Base-by-base conservation (phyloP, 2,888 invertebrate species). In the Lochmaea capreae region DNA sequence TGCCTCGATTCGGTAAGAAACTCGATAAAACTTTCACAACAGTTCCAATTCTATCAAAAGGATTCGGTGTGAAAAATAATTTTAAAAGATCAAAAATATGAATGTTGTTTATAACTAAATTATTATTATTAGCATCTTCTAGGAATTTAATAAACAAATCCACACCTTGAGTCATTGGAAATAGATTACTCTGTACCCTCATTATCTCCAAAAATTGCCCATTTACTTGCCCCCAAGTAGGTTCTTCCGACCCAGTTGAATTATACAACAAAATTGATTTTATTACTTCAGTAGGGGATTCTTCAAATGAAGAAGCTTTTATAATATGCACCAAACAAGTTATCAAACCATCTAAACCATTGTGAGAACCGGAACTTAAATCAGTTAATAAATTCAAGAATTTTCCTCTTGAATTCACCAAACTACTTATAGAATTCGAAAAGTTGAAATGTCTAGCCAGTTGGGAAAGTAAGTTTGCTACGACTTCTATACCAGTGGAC, bases 331-430 rank as follows among this genome's bases (percentile, higher is more conserved):
- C 67, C 12, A 72, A 43, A 4, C 73, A 46, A 2, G 72, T 75
- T 11, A 74, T 46, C 16, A 74, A 22, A 1, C 77, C 77, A 66
- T 77, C 77, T 3, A 77, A 18, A 10, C 74, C 74, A 11, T 76
- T 59, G 8, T 75, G 46, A 1, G 77, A 75, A 8, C 75, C 74
- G 3, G 59, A 22, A 54, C 75, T 76, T 3, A 67, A 58, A 12
- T 72, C 42, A 5, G 5, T n/a, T 9, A 75, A 33, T 11, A 76
- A n/a, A 11, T 65, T 16, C 14, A 73, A 18, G 1, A 52, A 52
- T 6, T 62, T 76, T 10, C 75, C 77, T 16, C 71, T 66, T 0
- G 71, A 69, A 11, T 12, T 43, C 2, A 67, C 9, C 2, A 69
- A 14, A 11, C 16, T 67, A 14, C 33, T 14, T 5, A 72, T 49